phyloP scores from a whole-genome alignment of 2,888 invertebrate genomes.

The Cynaeus angustus region DNA sequence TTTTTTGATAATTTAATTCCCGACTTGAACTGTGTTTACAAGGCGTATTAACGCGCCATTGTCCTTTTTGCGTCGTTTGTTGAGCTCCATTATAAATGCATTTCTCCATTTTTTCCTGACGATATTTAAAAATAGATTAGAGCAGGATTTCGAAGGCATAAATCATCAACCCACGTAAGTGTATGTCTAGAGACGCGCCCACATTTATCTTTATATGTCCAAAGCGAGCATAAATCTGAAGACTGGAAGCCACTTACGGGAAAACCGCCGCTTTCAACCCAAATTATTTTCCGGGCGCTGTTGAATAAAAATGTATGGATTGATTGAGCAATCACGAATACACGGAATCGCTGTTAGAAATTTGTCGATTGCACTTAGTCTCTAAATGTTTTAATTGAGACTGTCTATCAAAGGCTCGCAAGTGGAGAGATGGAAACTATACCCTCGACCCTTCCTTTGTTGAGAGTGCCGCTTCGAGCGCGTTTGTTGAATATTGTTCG shows the following conservation, averaged over 20 bases:
- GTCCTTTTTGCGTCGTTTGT: slow-evolving; percentile 29
- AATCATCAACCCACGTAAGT: slow-evolving; percentile 33
- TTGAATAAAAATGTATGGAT: slow-evolving; percentile 4
- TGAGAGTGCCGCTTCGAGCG: slow-evolving; percentile 11
- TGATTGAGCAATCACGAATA: slow-evolving; percentile 15
- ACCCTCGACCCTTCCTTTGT: slow-evolving; percentile 28
- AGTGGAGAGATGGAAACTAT: slow-evolving; percentile 9
- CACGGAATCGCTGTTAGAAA: slow-evolving; percentile 19
- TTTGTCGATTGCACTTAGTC: slow-evolving; percentile 29
- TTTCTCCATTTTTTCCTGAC: slow-evolving; percentile 11
- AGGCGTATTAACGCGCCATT: neutral
- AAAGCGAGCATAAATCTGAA: slow-evolving; percentile 35
- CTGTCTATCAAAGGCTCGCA: slow-evolving; percentile 27
- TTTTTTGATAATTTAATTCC: slow-evolving; percentile 10
- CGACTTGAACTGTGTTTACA: slow-evolving; percentile 2
- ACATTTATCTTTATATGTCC: slow-evolving; percentile 44
- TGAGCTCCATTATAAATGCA: slow-evolving; percentile 36
- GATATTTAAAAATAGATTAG: slow-evolving; percentile 45
- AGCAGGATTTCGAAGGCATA: slow-evolving; percentile 25
- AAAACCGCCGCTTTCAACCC: slow-evolving; percentile 19
- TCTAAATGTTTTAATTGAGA: slow-evolving; percentile 41
- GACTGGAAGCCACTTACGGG: slow-evolving; percentile 26
- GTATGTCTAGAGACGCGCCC: slow-evolving; percentile 4
- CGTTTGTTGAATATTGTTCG: slow-evolving; percentile 35
- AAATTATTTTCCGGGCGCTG: slow-evolving; percentile 32